Conservation (phyloP, 2,888 invertebrate genomes). For the Melikaiella ostensackeni region DNA sequence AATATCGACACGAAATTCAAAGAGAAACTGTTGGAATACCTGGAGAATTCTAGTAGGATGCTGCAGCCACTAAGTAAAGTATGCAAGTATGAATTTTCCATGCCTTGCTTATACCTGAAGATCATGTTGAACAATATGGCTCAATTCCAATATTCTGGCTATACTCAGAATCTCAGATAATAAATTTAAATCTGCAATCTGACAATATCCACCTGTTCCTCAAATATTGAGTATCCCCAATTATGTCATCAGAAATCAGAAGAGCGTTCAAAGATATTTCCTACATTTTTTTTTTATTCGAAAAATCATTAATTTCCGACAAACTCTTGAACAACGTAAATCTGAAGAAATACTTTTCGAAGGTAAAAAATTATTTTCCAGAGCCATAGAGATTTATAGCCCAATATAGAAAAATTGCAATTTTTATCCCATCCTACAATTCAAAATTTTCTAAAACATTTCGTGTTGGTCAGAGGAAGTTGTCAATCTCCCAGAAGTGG, state of each 20-base stretch:
- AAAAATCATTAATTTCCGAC: no score
- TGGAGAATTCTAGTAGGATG: conserved; percentile 25
- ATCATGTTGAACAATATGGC: conserved; percentile 35
- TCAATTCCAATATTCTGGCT: conserved; percentile 18
- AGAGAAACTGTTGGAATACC: conserved; percentile 4
- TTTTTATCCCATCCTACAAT: no score
- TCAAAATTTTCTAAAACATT: no score
- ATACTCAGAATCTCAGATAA: neutral
- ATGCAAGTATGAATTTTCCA: conserved; percentile 37
- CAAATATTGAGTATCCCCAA: neutral
- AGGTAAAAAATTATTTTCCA: no score
- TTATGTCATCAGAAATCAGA: neutral
- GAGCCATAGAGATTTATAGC: no score
- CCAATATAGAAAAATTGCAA: no score
- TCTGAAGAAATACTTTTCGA: no score
- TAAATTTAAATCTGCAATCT: neutral
- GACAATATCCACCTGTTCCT: neutral
- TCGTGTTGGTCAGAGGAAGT: no score
- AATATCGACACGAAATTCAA: conserved; percentile 18
- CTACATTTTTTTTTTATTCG: no score
- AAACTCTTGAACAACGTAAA: no score
- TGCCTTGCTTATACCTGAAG: conserved; percentile 2
- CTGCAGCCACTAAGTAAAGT: conserved; percentile 10
- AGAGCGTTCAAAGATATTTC: no score
- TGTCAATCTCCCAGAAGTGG: no score